Evolutionary conservation across 2,113 vertebrate species (phyloP).

Genomic region (Nyctibius bracteatus): DNA sequence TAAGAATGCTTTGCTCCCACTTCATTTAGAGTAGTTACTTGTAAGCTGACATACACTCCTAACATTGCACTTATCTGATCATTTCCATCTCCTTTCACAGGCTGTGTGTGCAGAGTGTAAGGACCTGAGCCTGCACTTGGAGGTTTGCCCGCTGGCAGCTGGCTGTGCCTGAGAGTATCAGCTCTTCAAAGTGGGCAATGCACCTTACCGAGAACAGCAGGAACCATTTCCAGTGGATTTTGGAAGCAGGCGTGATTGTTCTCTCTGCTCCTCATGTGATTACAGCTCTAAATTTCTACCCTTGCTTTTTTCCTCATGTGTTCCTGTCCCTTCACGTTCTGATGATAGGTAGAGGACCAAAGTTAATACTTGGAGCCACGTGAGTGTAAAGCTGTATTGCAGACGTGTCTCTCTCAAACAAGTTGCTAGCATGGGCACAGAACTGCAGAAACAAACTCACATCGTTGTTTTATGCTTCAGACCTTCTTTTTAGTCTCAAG

Average conservation of each 20-base stretch:
- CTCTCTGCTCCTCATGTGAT: not conserved
- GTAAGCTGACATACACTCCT: not conserved
- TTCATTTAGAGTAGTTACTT: not conserved
- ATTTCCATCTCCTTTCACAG: not conserved
- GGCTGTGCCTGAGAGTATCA: not conserved
- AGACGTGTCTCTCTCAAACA: not conserved
- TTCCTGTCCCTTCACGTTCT: not conserved
- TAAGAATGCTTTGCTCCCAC: not conserved
- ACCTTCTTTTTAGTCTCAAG: not conserved
- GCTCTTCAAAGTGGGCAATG: not conserved
- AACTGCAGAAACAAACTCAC: not conserved
- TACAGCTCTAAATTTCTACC: not conserved
- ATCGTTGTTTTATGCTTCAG: not conserved
- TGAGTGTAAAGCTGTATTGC: accelerated
- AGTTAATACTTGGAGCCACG: not conserved
- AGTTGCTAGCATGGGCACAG: not conserved
- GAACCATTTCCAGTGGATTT: not conserved
- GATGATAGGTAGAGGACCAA: not conserved
- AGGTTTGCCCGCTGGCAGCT: not conserved
- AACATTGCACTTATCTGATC: not conserved
- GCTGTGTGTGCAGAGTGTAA: not conserved
- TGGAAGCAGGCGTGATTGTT: not conserved
- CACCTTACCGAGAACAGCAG: not conserved
- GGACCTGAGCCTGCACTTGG: not conserved
- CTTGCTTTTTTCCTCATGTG: not conserved